Evolutionary conservation across 2,797 vertebrate genomes (phyloP), one percentile per base, ranked within the genome.

Genomic region (Anguilla pacifica): DNA sequence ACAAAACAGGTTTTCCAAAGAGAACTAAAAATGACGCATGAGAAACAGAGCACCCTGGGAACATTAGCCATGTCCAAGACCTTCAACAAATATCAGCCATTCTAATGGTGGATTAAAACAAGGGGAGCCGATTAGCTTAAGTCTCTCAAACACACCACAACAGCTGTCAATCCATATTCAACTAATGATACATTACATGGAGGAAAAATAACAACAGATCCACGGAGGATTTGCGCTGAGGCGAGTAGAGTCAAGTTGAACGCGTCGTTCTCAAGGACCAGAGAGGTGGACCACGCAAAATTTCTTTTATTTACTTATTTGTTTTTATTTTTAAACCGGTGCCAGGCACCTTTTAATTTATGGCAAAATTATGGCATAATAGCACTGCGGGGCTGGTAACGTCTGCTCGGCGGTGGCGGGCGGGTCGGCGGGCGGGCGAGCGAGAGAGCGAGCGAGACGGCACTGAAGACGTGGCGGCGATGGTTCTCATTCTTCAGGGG

Each of bases 401-500:
- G 91, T 95, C 91, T 93, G 88, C 88, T 88, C 53, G 84, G 74
- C 86, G 25, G 25, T 43, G 39, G 39, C 39, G 39, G 39, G 39
- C 39, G 39, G 39, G 39, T 43, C 39, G n/a, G n/a, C n/a, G n/a
- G 39, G 39, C 39, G 39, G 35, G 39, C 39, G 39, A 2, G 39
- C 3, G 39, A 4, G 39, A 2, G 39, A 4, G 86, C 89, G 82
- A 43, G 88, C 87, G 85, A 93, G 90, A 57, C 89, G 94, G 93
- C 49, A 19, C n/a, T 31, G 6, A 25, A 51, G 19, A n/a, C 51
- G 35, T 74, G 67, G 93, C 92, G 90, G 92, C 92, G 92, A 94
- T 95, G 94, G 92, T 93, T 92, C 88, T 93, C 91, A 92, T 93
- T 94, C 93, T 92, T 93, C 88, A 88, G 31, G 88, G 86, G 82